Percentiles rank a stretch among this genome's conserved stretches.
Evolutionary conservation across 2,113 vertebrate species (phyloP).

Genomic region (Aldabrachelys gigantea): DNA sequence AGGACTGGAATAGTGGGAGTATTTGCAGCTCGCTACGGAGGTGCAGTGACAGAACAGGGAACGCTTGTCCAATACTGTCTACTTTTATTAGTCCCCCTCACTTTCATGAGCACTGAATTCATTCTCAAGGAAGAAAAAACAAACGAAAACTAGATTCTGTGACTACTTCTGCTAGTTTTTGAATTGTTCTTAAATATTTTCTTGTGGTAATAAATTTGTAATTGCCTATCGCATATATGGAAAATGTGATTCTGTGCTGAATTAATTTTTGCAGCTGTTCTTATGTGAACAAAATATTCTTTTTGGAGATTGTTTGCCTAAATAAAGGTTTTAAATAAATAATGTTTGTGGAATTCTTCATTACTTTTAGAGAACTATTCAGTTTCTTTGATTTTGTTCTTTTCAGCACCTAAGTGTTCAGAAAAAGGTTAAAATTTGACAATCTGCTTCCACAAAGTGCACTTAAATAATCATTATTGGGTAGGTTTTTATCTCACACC

Average conservation of each 20-base stretch:
- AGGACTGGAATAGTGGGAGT: neutral
- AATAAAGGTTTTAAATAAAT: slow-evolving; percentile 6
- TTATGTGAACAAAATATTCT: slow-evolving; percentile 6
- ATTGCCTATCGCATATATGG: slow-evolving; percentile 5
- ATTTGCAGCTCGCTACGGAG: neutral
- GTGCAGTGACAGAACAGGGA: neutral
- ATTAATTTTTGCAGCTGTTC: neutral
- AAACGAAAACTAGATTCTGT: neutral
- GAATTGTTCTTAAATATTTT: neutral
- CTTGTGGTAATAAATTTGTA: slow-evolving; percentile 30
- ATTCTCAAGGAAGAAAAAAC: neutral
- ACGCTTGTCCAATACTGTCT: neutral
- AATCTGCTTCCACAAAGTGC: neutral
- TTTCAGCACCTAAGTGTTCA: neutral
- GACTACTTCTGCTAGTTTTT: slow-evolving; percentile 37
- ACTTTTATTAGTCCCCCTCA: neutral
- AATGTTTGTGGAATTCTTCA: neutral
- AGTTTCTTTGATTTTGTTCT: neutral
- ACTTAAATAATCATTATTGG: neutral
- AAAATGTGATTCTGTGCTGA: neutral
- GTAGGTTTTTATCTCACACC: neutral
- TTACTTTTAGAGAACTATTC: neutral
- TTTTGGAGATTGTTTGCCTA: neutral
- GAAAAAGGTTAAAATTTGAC: neutral
- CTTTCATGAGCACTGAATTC: neutral